Evolutionary conservation across 2,888 invertebrate genomes (phyloP), one percentile per base, ranked within the genome.

Genomic region (Hydrotaea cyrtoneurina): DNA sequence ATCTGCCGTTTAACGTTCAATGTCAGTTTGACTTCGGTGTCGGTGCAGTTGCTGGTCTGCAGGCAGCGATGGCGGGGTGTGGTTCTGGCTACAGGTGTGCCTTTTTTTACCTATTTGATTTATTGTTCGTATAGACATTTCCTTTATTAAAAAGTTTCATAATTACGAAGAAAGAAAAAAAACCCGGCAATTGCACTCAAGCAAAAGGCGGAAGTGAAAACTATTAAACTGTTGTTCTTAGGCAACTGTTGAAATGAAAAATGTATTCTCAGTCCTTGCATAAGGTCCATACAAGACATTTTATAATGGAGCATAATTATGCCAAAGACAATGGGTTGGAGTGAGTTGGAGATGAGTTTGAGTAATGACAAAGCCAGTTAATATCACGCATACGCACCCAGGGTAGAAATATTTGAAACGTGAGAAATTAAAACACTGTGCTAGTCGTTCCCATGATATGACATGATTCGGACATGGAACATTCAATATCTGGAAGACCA

Each of bases 331-430:
- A 50, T n/a, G 1, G 50, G 5, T 43, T 50, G n/a, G 2, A n/a
- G 50, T 1, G 50, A n/a, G 50, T n/a, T 8, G 0, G 4, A n/a
- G 7, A 0, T n/a, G 19, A 15, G 62, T 62, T 26, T 62, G 36
- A 62, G 62, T 62, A 36, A 31, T 62, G 31, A 15, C 8, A 31
- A 62, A n/a, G 31, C 8, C 31, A 31, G 17, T 62, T 62, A 62
- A 62, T 62, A 31, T 17, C 26, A 62, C 36, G 26, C 62, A 62
- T 62, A 62, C 31, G 62, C n/a, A n/a, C 11, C 43, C n/a, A n/a
- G n/a, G n/a, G n/a, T n/a, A n/a, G n/a, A n/a, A n/a, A n/a, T n/a
- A n/a, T n/a, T n/a, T n/a, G n/a, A n/a, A n/a, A n/a, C n/a, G n/a
- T n/a, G n/a, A n/a, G n/a, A n/a, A n/a, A n/a, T n/a, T n/a, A n/a